These are phyloP conservation scores for Megaleporinus macrocephalus DNA, from an alignment of 2,113 vertebrate genomes.

Conservation along the genomic window DNA sequence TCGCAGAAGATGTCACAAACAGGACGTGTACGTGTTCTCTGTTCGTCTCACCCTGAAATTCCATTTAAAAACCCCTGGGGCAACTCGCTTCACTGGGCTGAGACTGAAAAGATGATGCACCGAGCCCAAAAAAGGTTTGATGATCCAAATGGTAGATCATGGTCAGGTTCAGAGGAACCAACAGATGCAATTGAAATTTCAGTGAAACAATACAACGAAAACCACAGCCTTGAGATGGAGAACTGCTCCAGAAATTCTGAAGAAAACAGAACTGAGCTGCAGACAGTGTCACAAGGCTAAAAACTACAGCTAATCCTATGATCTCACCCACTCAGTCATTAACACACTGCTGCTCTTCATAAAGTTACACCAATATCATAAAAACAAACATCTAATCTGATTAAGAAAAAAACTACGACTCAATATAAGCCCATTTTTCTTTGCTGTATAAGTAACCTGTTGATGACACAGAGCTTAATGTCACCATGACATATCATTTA, in stretches of 20 bases:
- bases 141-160: neutral
- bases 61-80: neutral
- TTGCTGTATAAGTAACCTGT: no score
- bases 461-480: no score
- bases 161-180: constrained; percentile 8
- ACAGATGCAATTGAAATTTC: neutral
- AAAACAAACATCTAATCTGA: no score
- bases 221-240: constrained; percentile 25
- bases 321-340: no score
- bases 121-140: neutral
- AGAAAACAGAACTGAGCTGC: constrained; percentile 19
- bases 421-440: no score
- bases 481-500: no score
- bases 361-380: no score
- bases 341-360: no score
- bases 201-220: neutral
- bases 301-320: neutral
- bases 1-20: neutral
- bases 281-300: neutral
- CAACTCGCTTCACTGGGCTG: neutral
- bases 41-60: neutral
- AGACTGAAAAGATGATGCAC: neutral
- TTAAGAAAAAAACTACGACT: no score
- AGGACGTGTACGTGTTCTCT: neutral
- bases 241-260: constrained; percentile 43